A percentile compares a stretch with the other conserved stretches of the same genome.
Conservation (phyloP, 2,797 vertebrate species). For the Pithecia hirsuta region DNA sequence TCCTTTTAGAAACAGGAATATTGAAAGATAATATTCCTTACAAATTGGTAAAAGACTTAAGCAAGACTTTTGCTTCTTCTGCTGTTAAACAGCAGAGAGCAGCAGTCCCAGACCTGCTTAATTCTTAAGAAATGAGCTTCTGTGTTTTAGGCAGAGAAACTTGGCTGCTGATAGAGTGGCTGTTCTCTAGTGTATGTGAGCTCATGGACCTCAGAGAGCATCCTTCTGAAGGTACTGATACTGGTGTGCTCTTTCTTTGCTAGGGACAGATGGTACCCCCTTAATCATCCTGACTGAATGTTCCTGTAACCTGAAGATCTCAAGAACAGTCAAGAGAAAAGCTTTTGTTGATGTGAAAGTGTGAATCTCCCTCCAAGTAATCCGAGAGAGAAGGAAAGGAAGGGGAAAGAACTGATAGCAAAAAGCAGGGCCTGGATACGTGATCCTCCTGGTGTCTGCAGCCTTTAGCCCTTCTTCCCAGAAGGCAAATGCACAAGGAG, state of each 20-base stretch:
- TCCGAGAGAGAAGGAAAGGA: no score
- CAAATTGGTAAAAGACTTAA: not conserved
- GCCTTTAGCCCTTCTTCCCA: not conserved
- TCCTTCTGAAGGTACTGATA: not conserved
- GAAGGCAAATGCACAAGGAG: fast-evolving
- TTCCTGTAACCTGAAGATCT: not conserved
- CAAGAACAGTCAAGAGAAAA: not conserved
- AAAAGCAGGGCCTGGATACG: no score
- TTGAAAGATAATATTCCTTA: not conserved
- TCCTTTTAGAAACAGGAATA: slow-evolving; percentile 15
- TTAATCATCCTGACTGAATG: not conserved
- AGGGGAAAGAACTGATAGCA: fast-evolving
- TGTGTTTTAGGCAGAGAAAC: not conserved
- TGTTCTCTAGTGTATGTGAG: not conserved
- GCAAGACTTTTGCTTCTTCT: not conserved
- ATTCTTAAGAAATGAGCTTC: not conserved
- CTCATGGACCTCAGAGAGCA: not conserved
- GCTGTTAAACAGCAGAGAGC: not conserved
- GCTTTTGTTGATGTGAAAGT: not conserved
- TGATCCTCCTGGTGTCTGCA: fast-evolving
- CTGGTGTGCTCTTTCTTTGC: fast-evolving
- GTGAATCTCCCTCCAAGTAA: not conserved
- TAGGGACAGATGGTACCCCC: not conserved
- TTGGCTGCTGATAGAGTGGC: fast-evolving
- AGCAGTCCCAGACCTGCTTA: not conserved